Evolutionary conservation across 1,140 invertebrate species (phyloP), one percentile per base, ranked within the genome.

Genomic region (Laupala kohalensis): DNA sequence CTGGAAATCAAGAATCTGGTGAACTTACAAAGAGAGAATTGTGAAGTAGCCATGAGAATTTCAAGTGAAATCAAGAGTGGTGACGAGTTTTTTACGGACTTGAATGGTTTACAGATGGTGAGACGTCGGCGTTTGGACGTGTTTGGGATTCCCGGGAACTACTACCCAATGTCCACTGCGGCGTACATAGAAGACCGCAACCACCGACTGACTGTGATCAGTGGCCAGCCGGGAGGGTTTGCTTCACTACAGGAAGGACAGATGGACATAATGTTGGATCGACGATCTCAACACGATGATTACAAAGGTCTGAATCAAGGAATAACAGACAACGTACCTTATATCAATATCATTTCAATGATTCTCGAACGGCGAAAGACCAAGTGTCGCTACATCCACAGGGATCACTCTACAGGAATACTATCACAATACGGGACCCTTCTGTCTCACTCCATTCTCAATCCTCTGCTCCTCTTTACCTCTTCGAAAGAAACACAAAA

Each of bases 111-210:
- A 76, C 90, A 91, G 83, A 89, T 92, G 82, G 90, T 95, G 64
- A 89, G 89, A 77, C 86, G 96, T 6, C 90, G 92, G 75, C 87
- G 89, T 69, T 91, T 93, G 75, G 82, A 86, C 0, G 97, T 98
- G 81, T 80, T 99, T 19, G 96, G 96, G 0, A 76, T 96, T 0
- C 97, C 99, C 85, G 96, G 90, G 0, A 97, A 99, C 81, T 97
- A 91, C 79, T 99, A 98, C 84, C 97, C 97, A 6, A 87, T 99
- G 80, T 88, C 96, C 9, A 84, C 90, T 3, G 87, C 88, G 71
- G 89, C 89, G 0, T 99, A 91, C 78, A 92, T 99, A 71, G 90
- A 99, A 83, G 95, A 98, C 81, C 81, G 85, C 6, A 78, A 76
- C 71, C 80, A 83, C 5, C 84, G 96, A 74, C 80, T 99, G 69